phyloP scores from a whole-genome alignment of 2,113 vertebrate genomes.

The Oceanodroma tethys region DNA sequence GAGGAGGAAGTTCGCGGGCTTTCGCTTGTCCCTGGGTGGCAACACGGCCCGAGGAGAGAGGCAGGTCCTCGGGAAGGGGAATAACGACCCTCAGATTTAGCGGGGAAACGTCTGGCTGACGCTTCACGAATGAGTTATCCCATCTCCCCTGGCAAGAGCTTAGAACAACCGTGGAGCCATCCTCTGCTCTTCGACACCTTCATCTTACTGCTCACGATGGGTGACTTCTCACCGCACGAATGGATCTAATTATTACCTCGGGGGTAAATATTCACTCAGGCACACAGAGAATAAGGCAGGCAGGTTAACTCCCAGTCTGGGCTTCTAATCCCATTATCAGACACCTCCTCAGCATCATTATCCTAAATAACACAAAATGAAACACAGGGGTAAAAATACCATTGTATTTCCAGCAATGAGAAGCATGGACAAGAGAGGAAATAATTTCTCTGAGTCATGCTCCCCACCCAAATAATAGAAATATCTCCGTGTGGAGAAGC shows the following conservation, averaged over 20 bases:
- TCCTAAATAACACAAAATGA: not conserved
- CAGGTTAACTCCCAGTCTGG: constrained; percentile 34
- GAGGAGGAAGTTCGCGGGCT: not conserved
- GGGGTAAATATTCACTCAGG: constrained; percentile 27
- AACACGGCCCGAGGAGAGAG: fast-evolving
- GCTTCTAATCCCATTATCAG: constrained; percentile 43
- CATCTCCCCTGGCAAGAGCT: not conserved
- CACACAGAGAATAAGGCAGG: not conserved
- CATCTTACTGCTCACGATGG: not conserved
- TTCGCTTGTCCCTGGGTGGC: fast-evolving
- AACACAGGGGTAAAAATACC: not conserved
- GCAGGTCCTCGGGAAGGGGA: not conserved
- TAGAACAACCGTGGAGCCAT: not conserved
- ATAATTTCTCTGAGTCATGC: constrained; percentile 34
- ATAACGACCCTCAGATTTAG: not conserved
- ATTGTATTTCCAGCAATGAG: constrained; percentile 23
- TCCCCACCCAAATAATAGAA: constrained; percentile 33
- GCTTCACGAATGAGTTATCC: not conserved
- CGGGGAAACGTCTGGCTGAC: not conserved
- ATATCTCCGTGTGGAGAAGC: not conserved
- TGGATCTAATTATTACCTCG: not conserved
- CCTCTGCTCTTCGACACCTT: not conserved
- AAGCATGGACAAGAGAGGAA: not conserved
- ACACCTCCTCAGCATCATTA: constrained; percentile 37
- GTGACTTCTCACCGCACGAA: not conserved